Evolutionary conservation across 2,797 vertebrate species (phyloP), one percentile per base, ranked within the genome.

Genomic region (Aselliscus stoliczkanus): DNA sequence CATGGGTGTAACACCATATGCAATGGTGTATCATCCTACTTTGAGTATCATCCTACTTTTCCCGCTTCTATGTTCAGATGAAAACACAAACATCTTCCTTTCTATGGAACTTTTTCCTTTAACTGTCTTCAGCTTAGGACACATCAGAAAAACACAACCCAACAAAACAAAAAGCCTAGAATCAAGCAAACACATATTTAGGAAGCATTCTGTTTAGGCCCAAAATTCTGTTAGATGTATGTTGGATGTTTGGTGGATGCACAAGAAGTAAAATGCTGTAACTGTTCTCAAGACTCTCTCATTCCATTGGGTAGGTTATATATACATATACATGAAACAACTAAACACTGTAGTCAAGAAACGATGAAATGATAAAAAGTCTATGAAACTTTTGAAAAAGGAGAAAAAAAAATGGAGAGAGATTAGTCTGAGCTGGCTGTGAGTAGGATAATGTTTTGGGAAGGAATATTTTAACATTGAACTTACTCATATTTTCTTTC

Each of bases 1-100:
- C 39, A 27, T 8, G 12, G 17, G 14, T 25, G 13, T 4, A 12
- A 44, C 2, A 1, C 7, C 23, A 12, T 4, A 27, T 11, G 34
- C 42, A 42, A 42, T 42, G 42, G 42, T 42, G 42, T 42, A 42
- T 42, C 42, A 42, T 23, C 15, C 39, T 25, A 15, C 23, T 93
- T 25, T 81, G 77, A 44, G 13, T 52, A 18, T 69, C 47, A 37
- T 67, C 50, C 64, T 67, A 37, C 18, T 47, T 31, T 75, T 56
- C 14, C 37, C 62, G 11, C 17, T 7, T 64, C 54, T 44, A 2
- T 18, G 4, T 83, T 85, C 50, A 54, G 37, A 17, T 88, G 80
- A 85, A 95, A 94, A 92, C 73, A 42, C 31, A 60, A 69, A 82
- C 42, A n/a, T 62, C 27, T 72, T 82, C 69, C 27, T 42, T 54